Base-by-base conservation (phyloP, 2,888 invertebrate genomes). In the Zele albiditarsus region DNA sequence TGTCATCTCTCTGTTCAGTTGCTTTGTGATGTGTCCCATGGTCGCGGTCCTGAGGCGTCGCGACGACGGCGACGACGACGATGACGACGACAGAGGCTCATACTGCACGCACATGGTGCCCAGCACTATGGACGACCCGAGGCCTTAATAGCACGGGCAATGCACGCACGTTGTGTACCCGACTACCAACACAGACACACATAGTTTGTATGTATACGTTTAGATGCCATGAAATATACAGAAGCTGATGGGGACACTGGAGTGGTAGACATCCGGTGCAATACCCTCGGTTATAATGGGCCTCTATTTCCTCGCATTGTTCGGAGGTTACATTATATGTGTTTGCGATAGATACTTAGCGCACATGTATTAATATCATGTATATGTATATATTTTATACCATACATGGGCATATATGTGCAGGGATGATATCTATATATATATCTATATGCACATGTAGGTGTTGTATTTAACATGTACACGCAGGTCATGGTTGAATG, bases 251-350 rank as follows among this genome's bases (percentile, higher is more conserved):
- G 31, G 71, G 69, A 73, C 70, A 70, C 46, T 73, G 82, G 81
- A 81, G 84, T 82, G 80, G 83, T 84, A 86, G 87, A 87, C 87
- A 87, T 87, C 87, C 87, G 87, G 87, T 87, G 85, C 87, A 86
- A 87, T 87, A 86, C 84, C 87, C 87, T 82, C 84, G 77, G 82
- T 79, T 85, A 85, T 87, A 86, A 87, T 86, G 82, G 86, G 83
- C 80, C 83, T 82, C 81, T 83, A 84, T 86, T 87, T 86, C 85
- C 86, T 85, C 80, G 85, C 85, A 87, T 87, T 87, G 87, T 87
- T 86, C 82, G 75, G 83, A 84, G 82, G 84, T 82, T 83, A 84
- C 83, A 82, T 85, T 86, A 85, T 82, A 80, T 80, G 79, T 80
- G 42, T 65, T 62, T 68, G 67, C 58, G 46, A 12, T 57, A 60